phyloP scores from a whole-genome alignment of 37 sponge, comb jelly and placozoan genomes.

The Geodia barretti region DNA sequence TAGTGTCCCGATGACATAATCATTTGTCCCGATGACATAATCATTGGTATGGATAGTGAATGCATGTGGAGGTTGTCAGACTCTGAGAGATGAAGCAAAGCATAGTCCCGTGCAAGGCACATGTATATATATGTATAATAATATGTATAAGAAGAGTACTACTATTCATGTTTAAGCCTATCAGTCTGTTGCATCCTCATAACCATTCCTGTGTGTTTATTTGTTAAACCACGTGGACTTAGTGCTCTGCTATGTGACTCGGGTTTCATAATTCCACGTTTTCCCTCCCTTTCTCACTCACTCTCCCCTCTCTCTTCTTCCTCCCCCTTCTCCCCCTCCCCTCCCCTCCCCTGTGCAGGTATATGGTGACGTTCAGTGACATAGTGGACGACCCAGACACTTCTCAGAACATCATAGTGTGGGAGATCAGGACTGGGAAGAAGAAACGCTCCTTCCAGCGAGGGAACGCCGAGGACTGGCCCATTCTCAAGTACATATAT shows the following conservation, averaged over 20 bases:
- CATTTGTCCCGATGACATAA: background rate
- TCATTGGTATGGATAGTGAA: no score
- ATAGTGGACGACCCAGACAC: slow-evolving; percentile 60
- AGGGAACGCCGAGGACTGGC: slow-evolving; percentile 83
- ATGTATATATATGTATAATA: no score
- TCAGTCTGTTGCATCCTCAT: no score
- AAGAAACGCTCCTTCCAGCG: slow-evolving; percentile 76
- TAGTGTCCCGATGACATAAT: background rate
- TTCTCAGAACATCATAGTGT: slow-evolving; percentile 82
- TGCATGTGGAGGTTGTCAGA: no score
- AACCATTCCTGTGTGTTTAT: no score
- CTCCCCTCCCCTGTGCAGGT: slow-evolving; percentile 26
- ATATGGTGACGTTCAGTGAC: slow-evolving; percentile 68
- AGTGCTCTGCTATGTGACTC: background rate
- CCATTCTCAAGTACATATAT: slow-evolving; percentile 88
- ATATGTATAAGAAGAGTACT: no score
- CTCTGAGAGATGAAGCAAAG: no score
- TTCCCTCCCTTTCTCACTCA: background rate
- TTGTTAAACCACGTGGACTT: no score
- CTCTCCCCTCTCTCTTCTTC: background rate
- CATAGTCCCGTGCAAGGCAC: no score
- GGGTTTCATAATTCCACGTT: background rate
- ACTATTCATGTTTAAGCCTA: no score
- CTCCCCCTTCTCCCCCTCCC: background rate
- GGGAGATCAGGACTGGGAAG: slow-evolving; percentile 81